These are phyloP conservation scores for Leptinotarsa rubiginosa DNA, from an alignment of 2,888 invertebrate species.

Conservation along the genomic window DNA sequence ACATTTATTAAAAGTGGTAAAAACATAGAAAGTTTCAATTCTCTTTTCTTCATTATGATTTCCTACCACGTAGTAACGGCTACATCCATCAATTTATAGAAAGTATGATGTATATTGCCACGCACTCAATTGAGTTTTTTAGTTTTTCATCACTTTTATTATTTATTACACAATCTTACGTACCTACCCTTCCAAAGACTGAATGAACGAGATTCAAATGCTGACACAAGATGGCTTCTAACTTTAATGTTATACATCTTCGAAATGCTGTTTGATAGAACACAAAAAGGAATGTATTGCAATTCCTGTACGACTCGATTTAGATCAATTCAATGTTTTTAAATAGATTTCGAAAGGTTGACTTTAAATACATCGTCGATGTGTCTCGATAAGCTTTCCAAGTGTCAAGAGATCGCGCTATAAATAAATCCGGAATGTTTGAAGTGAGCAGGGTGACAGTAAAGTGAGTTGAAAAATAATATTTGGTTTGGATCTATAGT, in stretches of 20 bases:
- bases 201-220: no score
- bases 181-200: not conserved
- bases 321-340: slow-evolving; percentile 28
- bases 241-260: not conserved
- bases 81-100: no score
- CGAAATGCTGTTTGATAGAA: not conserved
- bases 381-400: slow-evolving; percentile 23
- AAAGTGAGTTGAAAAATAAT: slow-evolving; percentile 12
- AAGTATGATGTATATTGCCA: no score
- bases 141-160: no score
- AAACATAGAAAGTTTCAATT: no score
- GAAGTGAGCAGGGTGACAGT: slow-evolving; percentile 22
- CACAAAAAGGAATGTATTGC: slow-evolving; percentile 21
- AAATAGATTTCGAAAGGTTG: slow-evolving; percentile 30
- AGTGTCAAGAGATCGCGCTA: slow-evolving; percentile 26
- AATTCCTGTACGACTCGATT: slow-evolving; percentile 26
- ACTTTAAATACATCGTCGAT: slow-evolving; percentile 29
- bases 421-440: slow-evolving; percentile 25
- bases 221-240: not conserved
- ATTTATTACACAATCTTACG: not conserved
- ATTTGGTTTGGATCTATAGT: slow-evolving; percentile 23
- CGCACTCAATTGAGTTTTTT: no score
- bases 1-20: no score
- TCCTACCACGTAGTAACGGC: no score
- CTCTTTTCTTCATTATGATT: no score